phyloP scores from a whole-genome alignment of 2,888 invertebrate species.

The Scaeva pyrastri region DNA sequence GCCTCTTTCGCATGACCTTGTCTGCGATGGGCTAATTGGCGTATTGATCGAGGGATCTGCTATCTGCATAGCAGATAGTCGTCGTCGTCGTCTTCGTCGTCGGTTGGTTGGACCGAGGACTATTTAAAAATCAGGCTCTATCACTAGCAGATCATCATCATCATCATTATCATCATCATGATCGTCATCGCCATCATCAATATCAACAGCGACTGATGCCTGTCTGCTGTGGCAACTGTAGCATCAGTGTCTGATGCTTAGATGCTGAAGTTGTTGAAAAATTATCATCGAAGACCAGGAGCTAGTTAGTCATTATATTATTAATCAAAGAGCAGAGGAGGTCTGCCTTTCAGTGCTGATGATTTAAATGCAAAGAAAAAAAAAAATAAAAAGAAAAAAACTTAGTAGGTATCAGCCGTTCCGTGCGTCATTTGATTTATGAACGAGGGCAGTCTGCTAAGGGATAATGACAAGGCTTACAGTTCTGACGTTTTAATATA shows the following conservation, averaged over 20 bases:
- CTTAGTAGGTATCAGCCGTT: neutral
- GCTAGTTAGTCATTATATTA: slow-evolving; percentile 59
- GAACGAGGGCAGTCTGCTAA: slow-evolving; percentile 18
- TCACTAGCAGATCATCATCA: slow-evolving; percentile 42
- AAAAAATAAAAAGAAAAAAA: too few species aligned
- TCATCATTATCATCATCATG: slow-evolving; percentile 56
- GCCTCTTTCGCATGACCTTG: slow-evolving; percentile 61
- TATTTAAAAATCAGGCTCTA: slow-evolving; percentile 60
- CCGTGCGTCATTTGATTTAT: slow-evolving; percentile 41
- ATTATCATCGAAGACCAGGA: slow-evolving; percentile 59
- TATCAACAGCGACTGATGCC: slow-evolving; percentile 44
- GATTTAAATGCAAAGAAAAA: slow-evolving; percentile 33
- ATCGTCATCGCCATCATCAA: slow-evolving; percentile 64
- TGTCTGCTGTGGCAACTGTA: neutral
- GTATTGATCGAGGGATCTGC: slow-evolving; percentile 63
- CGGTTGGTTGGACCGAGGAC: slow-evolving; percentile 32
- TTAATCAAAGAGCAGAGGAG: slow-evolving; percentile 46
- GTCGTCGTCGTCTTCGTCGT: too few species aligned
- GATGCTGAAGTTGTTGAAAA: slow-evolving; percentile 50
- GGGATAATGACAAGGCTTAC: slow-evolving; percentile 25
- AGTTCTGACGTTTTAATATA: slow-evolving; percentile 41
- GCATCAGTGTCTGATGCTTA: slow-evolving; percentile 1
- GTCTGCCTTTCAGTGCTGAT: slow-evolving; percentile 5
- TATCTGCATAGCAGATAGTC: neutral
- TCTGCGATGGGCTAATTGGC: slow-evolving; percentile 67